Base-by-base conservation (phyloP, 2,113 vertebrate genomes). In the Haemorhous mexicanus region DNA sequence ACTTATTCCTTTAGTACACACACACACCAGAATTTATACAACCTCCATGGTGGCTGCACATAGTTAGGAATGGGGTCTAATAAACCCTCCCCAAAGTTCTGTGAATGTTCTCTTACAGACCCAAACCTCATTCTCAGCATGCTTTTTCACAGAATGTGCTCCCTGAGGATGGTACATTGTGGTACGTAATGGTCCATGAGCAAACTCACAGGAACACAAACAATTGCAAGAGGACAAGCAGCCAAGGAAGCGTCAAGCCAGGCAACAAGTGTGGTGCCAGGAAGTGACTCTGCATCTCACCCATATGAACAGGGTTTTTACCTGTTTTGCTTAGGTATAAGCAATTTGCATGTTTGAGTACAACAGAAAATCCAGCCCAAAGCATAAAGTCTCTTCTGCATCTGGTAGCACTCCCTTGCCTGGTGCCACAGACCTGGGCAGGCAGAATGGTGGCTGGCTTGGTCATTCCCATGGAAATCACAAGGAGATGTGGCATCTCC, bases 401-500 rank as follows among this genome's bases (percentile, higher is more conserved):
- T 27, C 35, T 79, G 15, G 35, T 50, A 47, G 23, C 59, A 18
- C 14, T 66, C 30, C 41, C 39, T 41, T 77, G 33, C 49, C 15
- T 50, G 20, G 43, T 53, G 33, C 11, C 43, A 16, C 0, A 0
- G 26, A 30, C 26, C 69, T 61, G 7, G 50, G 41, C 21, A 62
- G 72, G 58, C 20, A 80, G n/a, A 35, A 50, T 11, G n/a, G 46
- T 63, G 26, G 10, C n/a, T 76, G 44, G 26, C 28, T 79, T 64
- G 62, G 18, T 46, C 3, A 2, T 82, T 75, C 19, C 59, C 23
- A 24, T 37, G 47, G 64, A 80, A 91, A 77, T 43, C 50, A 55
- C 15, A 67, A 41, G 52, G 24, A n/a, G 23, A 44, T 0, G 0
- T 41, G 28, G 10, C 19, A 72, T 67, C 33, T 81, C 24, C 5